These are phyloP conservation scores for Megaceryle alcyon DNA, from an alignment of 2,797 vertebrate species.

Conservation along the genomic window DNA sequence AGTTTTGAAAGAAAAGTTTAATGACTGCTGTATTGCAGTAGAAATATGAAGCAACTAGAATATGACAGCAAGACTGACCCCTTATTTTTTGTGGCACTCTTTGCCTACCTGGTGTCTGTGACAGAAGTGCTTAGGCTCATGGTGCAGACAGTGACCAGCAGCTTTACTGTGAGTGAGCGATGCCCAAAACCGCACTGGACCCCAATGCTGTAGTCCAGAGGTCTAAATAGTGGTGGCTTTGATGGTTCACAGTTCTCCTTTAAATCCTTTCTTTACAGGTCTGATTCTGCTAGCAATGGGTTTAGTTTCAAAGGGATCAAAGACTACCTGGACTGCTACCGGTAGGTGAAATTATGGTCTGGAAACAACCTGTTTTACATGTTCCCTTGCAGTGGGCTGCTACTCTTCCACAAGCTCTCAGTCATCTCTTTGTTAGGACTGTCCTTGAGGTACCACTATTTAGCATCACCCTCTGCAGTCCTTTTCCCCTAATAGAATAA, in stretches of 20 bases:
- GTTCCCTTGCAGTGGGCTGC: neutral
- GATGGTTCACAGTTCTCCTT: neutral
- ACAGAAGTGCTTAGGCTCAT: neutral
- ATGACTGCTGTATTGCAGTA: neutral
- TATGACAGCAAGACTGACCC: neutral
- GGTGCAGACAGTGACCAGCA: neutral
- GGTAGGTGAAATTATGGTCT: conserved; percentile 30
- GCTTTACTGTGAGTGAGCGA: neutral
- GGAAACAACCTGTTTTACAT: fast-evolving
- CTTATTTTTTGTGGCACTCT: neutral
- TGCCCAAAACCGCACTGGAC: neutral
- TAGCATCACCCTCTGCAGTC: neutral
- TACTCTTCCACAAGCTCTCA: neutral
- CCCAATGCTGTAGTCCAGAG: neutral
- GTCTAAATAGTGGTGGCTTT: neutral
- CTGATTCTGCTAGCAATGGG: neutral
- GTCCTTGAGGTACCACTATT: neutral
- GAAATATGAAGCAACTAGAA: neutral
- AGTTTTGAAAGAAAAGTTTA: neutral
- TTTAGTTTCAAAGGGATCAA: conserved; percentile 74
- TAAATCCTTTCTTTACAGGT: conserved; percentile 11
- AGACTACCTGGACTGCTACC: conserved; percentile 69
- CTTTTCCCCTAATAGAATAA: neutral
- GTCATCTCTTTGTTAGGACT: neutral
- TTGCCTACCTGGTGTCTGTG: neutral